Evolutionary conservation across 2,113 vertebrate species (phyloP), one percentile per base, ranked within the genome.

Genomic region (Syngnathus floridae): DNA sequence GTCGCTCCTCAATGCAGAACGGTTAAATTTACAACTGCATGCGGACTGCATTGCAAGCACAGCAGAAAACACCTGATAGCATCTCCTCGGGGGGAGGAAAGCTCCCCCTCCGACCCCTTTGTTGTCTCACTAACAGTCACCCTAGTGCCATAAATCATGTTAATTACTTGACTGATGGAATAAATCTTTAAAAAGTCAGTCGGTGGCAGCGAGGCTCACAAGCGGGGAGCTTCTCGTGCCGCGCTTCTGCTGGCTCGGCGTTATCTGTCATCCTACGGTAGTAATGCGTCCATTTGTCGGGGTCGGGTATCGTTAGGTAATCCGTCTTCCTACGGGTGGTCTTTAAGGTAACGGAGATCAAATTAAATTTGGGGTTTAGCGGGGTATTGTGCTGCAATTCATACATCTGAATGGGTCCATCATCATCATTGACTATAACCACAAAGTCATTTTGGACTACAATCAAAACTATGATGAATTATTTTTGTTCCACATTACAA

Each of bases 21-120:
- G 86, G 81, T 80, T 90, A 82, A 82, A 91, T 92, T 91, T 92
- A 90, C 90, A 90, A 88, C 90, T 88, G 86, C 87, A 85, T 90
- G 90, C 87, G 85, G 88, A 87, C 89, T 86, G 79, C 88, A 83
- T 72, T 88, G 89, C 90, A 86, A 89, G 88, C 88, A 78, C 89
- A 90, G 90, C 91, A 91, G 88, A 91, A 91, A 91, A 88, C 90
- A 89, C 88, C 89, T 90, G 90, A 92, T 91, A 91, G 84, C 84
- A 91, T 91, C 90, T 91, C 88, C 86, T 90, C 84, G 74, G 84
- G 38, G 88, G 90, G 86, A 87, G 87, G 86, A 79, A 83, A 40
- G 2, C 77, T 45, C 54, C 74, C 78, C 54, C 5, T 2, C 54
- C 77, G 71, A 86, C 80, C 86, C 73, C 86, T 91, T 91, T 91